phyloP scores from a whole-genome alignment of 2,888 invertebrate species.

The Cylindroiulus punctatus region DNA sequence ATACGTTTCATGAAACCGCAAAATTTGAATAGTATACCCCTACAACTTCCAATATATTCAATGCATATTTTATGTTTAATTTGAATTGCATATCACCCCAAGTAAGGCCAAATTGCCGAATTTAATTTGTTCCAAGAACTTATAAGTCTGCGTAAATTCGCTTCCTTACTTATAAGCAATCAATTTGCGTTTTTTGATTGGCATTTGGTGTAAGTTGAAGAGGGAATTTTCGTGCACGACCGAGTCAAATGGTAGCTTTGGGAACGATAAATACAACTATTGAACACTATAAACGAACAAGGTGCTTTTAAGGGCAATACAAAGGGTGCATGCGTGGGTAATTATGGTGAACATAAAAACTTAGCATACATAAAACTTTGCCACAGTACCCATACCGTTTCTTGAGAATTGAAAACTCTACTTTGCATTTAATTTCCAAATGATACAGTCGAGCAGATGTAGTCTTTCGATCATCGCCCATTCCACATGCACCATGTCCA shows the following conservation, averaged over 20 bases:
- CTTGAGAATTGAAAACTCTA: neutral
- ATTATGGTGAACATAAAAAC: neutral
- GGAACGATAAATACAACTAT: neutral
- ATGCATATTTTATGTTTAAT: no score
- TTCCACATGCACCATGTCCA: neutral
- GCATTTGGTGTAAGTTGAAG: neutral
- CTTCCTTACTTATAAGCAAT: neutral
- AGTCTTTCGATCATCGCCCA: neutral
- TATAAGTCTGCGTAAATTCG: neutral
- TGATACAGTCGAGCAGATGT: neutral
- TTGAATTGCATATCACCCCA: neutral
- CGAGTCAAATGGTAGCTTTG: neutral
- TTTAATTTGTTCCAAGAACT: neutral
- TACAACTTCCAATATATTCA: no score
- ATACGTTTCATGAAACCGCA: neutral
- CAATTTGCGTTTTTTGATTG: neutral
- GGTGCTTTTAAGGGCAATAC: neutral
- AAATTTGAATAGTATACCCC: neutral
- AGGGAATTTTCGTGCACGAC: neutral
- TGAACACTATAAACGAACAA: neutral
- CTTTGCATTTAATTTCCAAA: neutral
- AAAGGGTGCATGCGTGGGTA: neutral
- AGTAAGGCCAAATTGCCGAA: neutral
- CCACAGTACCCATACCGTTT: neutral
- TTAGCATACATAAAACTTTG: neutral